Percentiles rank a stretch among this genome's conserved stretches.
Conservation (phyloP, 2,888 invertebrate genomes). For the Petrophora chlorosata region DNA sequence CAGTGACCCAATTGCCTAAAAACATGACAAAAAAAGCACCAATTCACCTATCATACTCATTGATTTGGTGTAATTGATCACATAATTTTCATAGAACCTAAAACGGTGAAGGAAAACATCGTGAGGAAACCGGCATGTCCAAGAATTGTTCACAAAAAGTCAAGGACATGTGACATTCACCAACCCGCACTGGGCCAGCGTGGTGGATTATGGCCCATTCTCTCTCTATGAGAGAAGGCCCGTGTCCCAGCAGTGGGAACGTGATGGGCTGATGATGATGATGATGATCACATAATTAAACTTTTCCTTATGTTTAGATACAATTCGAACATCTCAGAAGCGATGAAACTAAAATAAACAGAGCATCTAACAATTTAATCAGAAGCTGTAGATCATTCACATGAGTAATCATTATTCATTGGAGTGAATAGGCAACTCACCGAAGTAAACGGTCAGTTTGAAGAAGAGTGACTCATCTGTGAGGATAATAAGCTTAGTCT, state of each 20-base stretch:
- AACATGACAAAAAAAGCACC: slow-evolving; percentile 3
- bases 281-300: neutral
- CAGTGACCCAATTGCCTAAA: slow-evolving; percentile 11
- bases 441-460: slow-evolving; percentile 9
- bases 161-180: no score
- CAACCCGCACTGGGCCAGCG: no score
- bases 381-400: slow-evolving; percentile 28
- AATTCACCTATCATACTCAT: neutral
- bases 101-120: no score
- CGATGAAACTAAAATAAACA: slow-evolving; percentile 31
- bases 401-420: slow-evolving; percentile 37
- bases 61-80: no score
- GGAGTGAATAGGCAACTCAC: slow-evolving; percentile 15
- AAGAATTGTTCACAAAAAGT: no score
- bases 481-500: slow-evolving; percentile 13
- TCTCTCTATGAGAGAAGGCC: no score
- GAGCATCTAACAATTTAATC: slow-evolving; percentile 25
- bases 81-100: no score
- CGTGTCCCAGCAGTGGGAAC: no score
- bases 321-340: slow-evolving; percentile 26
- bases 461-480: slow-evolving; percentile 22
- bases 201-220: no score
- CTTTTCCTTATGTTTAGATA: neutral
- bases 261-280: no score
- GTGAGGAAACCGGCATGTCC: no score